Base-by-base conservation (phyloP, 92 coral and sea anemone species). In the Epizoanthus scotinus region DNA sequence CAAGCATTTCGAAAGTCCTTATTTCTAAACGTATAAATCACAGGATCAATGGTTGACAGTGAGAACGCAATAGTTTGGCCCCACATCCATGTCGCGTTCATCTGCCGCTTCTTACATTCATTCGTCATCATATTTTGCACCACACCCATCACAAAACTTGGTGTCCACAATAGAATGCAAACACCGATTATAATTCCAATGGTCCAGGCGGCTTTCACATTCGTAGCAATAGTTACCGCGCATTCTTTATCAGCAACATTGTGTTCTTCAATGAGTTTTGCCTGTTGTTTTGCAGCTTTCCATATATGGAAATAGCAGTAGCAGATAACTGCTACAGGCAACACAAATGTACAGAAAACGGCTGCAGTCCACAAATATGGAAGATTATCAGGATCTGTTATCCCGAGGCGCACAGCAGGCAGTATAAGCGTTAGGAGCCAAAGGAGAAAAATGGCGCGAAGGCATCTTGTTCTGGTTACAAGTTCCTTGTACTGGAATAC, bases 81-180 rank as follows among this genome's bases (percentile, higher is more conserved):
- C 81, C 81, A 75, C 54, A 75, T 34, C 81, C 81, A 75, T 12
- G 56, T 75, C 8, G 69, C 81, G 44, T 75, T 75, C 81, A 75
- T 75, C 19, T 75, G 81, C 17, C 42, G 60, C 14, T 75, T 75
- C 38, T 34, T 75, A 29, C 81, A 75, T 6, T 60, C 81, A 21
- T 75, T 26, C 22, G 67, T 59, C 81, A 75, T 75, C 81, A 75
- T 75, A n/a, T 75, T 75, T 75, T 75, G 81, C 8, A 60, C 81
- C 24, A 75, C 27, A n/a, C 81, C 81, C 81, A 75, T 75, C 56
- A 75, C 58, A 75, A 75, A 75, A 38, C 81, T 75, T 19, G 81
- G 81, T 0, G 68, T 75, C 81, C 81, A 75, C n/a, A 75, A 60
- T 38, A 75, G 40, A 40, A 25, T 55, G 19, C 81, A 75, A 38